These are phyloP conservation scores for Picus viridis DNA, from an alignment of 2,797 vertebrate species.

Conservation along the genomic window DNA sequence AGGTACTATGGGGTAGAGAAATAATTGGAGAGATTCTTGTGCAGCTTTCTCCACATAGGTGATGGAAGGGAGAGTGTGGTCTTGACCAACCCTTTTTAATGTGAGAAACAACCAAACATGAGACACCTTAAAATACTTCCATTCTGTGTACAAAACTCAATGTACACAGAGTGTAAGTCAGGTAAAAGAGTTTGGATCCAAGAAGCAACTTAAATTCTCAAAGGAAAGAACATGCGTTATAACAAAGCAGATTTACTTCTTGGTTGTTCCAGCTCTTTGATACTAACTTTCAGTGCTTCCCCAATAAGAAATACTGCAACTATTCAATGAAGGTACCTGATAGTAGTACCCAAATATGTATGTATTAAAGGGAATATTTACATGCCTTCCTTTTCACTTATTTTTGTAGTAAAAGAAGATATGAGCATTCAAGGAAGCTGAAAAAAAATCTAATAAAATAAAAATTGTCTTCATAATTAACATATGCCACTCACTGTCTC, in stretches of 20 bases:
- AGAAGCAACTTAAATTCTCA: background rate
- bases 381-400: background rate
- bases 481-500: background rate
- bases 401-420: background rate
- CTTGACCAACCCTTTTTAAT: background rate
- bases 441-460: background rate
- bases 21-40: background rate
- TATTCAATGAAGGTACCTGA: background rate
- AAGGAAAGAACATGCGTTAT: background rate
- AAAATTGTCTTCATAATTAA: background rate
- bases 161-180: background rate
- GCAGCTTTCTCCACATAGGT: background rate
- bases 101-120: background rate
- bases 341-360: background rate
- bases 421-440: background rate
- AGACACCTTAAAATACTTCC: background rate
- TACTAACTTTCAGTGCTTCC: background rate
- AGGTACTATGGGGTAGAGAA: background rate
- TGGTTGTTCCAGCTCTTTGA: background rate
- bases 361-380: background rate
- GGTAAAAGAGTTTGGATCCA: background rate
- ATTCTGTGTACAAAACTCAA: background rate
- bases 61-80: background rate
- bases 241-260: background rate
- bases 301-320: background rate